A percentile compares a stretch with the other conserved stretches of the same genome.
phyloP scores from a whole-genome alignment of 2,797 vertebrate species.

The Rhyacichthys aspro region DNA sequence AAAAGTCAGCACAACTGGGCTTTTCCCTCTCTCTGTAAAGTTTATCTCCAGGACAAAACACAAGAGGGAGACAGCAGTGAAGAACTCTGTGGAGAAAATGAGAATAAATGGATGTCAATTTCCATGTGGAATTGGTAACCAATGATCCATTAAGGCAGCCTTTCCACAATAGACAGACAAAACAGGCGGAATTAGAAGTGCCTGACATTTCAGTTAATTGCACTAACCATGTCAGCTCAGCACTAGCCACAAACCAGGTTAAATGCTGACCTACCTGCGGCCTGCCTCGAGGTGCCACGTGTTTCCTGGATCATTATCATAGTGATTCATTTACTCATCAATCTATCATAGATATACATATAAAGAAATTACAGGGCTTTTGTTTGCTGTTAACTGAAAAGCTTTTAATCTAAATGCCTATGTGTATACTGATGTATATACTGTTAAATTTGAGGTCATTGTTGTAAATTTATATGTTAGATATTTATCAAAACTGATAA shows the following conservation, averaged over 20 bases:
- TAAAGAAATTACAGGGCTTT: too few species aligned
- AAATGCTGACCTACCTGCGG: constrained; percentile 54
- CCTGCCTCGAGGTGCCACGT: neutral
- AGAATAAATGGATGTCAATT: constrained; percentile 83
- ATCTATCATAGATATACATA: neutral
- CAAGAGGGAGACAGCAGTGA: constrained; percentile 46
- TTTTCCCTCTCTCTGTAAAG: neutral
- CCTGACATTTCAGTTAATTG: constrained; percentile 85
- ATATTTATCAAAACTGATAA: too few species aligned
- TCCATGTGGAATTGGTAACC: constrained; percentile 82
- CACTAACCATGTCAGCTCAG: constrained; percentile 69
- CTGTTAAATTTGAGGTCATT: too few species aligned
- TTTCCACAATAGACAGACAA: constrained; percentile 79
- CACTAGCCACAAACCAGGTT: constrained; percentile 72
- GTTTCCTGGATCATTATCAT: constrained; percentile 1
- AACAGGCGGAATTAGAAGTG: constrained; percentile 81
- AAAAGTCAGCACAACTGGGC: constrained; percentile 2
- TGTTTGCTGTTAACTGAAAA: too few species aligned
- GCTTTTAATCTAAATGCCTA: too few species aligned
- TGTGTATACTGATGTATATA: too few species aligned
- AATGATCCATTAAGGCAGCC: constrained; percentile 82
- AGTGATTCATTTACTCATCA: neutral
- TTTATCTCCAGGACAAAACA: neutral
- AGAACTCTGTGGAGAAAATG: constrained; percentile 74
- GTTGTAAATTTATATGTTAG: too few species aligned